Evolutionary conservation across 2,888 invertebrate genomes (phyloP).

Genomic region (Apamea crenata): DNA sequence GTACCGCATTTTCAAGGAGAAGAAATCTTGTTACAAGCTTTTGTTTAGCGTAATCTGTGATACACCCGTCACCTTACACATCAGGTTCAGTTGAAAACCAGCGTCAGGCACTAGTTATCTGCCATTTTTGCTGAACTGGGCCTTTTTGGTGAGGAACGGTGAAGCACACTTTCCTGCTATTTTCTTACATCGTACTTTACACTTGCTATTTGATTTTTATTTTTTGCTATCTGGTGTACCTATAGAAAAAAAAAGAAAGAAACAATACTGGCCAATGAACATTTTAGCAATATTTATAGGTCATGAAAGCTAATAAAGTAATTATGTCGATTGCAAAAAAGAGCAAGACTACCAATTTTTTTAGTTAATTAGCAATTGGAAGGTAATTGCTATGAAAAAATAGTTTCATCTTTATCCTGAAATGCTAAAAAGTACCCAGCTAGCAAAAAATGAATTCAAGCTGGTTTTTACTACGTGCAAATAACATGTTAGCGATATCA

Average conservation of each 20-base stretch:
- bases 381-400: too few relatives aligned
- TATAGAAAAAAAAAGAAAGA: too few relatives aligned
- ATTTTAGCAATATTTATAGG: neutral
- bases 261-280: neutral
- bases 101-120: too few relatives aligned
- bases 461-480: conserved; percentile 16
- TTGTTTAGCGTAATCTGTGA: conserved; percentile 18
- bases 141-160: too few relatives aligned
- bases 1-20: conserved; percentile 30
- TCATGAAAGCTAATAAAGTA: neutral
- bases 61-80: neutral
- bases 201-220: too few relatives aligned
- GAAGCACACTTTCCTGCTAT: too few relatives aligned
- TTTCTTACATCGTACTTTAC: too few relatives aligned
- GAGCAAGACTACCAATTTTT: neutral
- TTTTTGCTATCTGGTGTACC: too few relatives aligned
- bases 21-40: conserved; percentile 21
- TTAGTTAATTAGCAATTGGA: too few relatives aligned
- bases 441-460: neutral
- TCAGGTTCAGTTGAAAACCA: too few relatives aligned
- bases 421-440: neutral
- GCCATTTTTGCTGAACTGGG: too few relatives aligned
- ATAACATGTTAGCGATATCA: conserved; percentile 24
- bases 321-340: neutral
- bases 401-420: neutral